Conservation (phyloP, 2,797 vertebrate species). For the Orientallactaga sibirica region DNA sequence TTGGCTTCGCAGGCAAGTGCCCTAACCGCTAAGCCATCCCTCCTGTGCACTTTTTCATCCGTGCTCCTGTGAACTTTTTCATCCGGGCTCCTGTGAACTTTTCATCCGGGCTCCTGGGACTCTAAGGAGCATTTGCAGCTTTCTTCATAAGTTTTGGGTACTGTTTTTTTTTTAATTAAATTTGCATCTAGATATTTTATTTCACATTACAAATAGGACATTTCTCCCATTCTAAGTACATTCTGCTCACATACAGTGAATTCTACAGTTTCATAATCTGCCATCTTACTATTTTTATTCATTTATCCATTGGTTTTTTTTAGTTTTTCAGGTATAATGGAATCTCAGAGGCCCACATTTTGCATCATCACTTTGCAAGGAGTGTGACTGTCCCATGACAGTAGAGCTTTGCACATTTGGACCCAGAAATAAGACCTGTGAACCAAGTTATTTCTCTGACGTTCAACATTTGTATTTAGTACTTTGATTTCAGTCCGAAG, state of each 20-base stretch:
- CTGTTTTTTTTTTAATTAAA: background rate
- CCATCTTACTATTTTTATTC: slow-evolving; percentile 1
- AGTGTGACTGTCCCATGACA: background rate
- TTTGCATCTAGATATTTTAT: slow-evolving; percentile 39
- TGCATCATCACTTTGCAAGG: slow-evolving; percentile 42
- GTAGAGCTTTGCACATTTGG: background rate
- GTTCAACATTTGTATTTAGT: background rate
- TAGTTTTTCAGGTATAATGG: slow-evolving; percentile 25
- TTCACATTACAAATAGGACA: background rate
- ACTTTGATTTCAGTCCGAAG: slow-evolving; percentile 35
- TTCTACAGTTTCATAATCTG: background rate
- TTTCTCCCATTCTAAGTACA: background rate
- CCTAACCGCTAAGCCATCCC: too few species aligned
- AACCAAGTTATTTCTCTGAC: background rate
- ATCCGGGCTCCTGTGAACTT: background rate
- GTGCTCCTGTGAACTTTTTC: background rate
- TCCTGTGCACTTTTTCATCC: too few species aligned
- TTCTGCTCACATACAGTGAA: slow-evolving; percentile 15
- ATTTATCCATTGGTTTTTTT: background rate
- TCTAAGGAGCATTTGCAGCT: background rate
- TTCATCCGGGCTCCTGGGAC: slow-evolving; percentile 2
- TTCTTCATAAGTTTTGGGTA: slow-evolving; percentile 13
- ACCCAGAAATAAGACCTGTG: background rate
- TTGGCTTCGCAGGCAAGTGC: too few species aligned
- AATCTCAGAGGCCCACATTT: background rate